Evolutionary conservation across 2,888 invertebrate species (phyloP), one percentile per base, ranked within the genome.

Genomic region (Heliconius aoede): DNA sequence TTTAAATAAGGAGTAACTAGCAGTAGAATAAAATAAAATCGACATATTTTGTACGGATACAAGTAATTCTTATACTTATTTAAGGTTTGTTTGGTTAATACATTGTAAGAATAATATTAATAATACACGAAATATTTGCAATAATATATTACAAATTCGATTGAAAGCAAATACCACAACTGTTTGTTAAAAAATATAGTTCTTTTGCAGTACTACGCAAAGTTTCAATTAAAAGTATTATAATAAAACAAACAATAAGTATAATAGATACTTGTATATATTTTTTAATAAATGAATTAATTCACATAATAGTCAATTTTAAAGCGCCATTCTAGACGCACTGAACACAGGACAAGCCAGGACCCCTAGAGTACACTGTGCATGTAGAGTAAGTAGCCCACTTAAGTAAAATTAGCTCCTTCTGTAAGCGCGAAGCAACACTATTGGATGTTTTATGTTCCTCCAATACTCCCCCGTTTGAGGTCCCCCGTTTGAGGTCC

Each of bases 391-490:
- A 92, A 93, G 93, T 93, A 92, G 93, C 93, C 93, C 94, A 93
- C 94, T 94, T 94, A 92, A 91, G 92, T 89, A 91, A 94, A 93
- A 94, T 94, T 94, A 94, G 94, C 94, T 94, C 88, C 92, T 93
- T 91, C 91, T 92, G 91, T 91, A 84, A 86, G 88, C 88, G 90
- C 86, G 91, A 93, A 92, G 92, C 79, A 92, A 93, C 91, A 91
- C 93, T 93, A 94, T 94, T 91, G 92, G 91, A 89, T 91, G 94
- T 92, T 91, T 91, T 91, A 89, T 91, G 86, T 88, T 84, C 85
- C 87, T 86, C 89, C 89, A 89, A 90, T 91, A 89, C 88, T 85
- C 86, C 87, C 87, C 85, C 88, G 87, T 36, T 36, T 36, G 32
- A 36, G 32, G 32, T 32, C 32, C 32, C 32, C 32, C 32, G 32